A percentile compares a stretch with the other conserved stretches of the same genome.
phyloP scores from a whole-genome alignment of 2,113 vertebrate species.

The Neofelis nebulosa region DNA sequence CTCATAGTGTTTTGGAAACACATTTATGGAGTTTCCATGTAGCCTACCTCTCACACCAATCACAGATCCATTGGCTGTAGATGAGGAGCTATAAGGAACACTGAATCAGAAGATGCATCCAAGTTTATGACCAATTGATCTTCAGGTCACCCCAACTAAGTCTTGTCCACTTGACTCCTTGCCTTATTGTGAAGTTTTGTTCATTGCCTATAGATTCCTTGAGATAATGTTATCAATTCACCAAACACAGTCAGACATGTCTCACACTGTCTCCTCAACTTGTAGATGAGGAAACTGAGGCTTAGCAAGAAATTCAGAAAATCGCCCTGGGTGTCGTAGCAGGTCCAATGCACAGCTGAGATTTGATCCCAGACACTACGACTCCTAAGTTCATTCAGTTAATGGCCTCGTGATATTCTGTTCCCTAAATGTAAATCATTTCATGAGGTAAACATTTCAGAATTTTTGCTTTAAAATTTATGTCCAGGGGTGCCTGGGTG shows the following conservation, averaged over 20 bases:
- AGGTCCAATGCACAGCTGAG: neutral
- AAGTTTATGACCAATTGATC: neutral
- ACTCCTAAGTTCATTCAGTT: neutral
- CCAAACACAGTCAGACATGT: neutral
- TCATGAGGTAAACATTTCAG: neutral
- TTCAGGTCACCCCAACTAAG: neutral
- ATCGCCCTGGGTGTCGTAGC: neutral
- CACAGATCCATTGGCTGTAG: neutral
- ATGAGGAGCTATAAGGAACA: neutral
- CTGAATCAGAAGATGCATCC: neutral
- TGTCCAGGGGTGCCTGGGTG: no score
- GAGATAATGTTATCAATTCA: neutral
- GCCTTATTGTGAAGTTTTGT: neutral
- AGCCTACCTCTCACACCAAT: neutral
- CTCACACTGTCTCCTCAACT: neutral
- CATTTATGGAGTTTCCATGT: neutral
- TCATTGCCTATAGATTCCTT: neutral
- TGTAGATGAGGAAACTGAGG: neutral
- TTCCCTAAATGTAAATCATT: neutral
- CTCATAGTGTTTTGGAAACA: neutral
- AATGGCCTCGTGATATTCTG: neutral
- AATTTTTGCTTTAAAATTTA: neutral
- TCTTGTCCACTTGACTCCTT: neutral
- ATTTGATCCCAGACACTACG: neutral
- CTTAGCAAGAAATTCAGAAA: conserved; percentile 4